Percentiles rank a stretch among this genome's conserved stretches.
Evolutionary conservation across 35 echinoderm and acorn worm genomes (phyloP).

Genomic region (Ptychodera flava): DNA sequence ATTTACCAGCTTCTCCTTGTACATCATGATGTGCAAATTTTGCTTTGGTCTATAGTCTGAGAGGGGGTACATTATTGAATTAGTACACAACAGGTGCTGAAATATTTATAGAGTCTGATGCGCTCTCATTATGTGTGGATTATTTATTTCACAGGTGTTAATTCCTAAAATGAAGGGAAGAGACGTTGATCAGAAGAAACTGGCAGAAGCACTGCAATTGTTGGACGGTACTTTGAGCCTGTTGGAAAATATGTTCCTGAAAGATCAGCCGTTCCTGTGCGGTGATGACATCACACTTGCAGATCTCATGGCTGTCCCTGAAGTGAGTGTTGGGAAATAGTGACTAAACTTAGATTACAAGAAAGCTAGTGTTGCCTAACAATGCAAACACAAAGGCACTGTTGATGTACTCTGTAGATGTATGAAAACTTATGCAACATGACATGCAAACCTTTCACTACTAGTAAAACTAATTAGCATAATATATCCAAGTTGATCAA

Average conservation of each 20-base stretch:
- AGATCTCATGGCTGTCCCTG: conserved; percentile 59
- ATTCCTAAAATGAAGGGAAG: conserved; percentile 29
- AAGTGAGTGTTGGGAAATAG: conserved; percentile 46
- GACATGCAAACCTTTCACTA: not conserved
- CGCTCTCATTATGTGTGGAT: no score
- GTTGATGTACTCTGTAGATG: not conserved
- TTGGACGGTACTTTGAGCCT: conserved; percentile 24
- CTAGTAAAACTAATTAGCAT: not conserved
- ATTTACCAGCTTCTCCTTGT: no score
- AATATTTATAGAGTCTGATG: no score
- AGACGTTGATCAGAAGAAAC: conserved; percentile 8
- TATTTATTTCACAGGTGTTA: no score
- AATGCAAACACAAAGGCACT: not conserved
- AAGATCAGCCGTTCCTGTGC: conserved; percentile 58
- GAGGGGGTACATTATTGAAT: no score
- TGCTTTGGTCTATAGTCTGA: no score
- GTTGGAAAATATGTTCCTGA: conserved; percentile 47
- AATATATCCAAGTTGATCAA: not conserved
- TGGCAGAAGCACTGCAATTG: not conserved
- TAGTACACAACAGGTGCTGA: no score
- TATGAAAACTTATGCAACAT: not conserved
- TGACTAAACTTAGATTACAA: not conserved
- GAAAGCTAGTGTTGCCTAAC: not conserved
- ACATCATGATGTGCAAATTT: no score
- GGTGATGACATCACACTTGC: conserved; percentile 82